These are phyloP conservation scores for Cuculus canorus DNA, from an alignment of 2,797 vertebrate species.

Conservation along the genomic window DNA sequence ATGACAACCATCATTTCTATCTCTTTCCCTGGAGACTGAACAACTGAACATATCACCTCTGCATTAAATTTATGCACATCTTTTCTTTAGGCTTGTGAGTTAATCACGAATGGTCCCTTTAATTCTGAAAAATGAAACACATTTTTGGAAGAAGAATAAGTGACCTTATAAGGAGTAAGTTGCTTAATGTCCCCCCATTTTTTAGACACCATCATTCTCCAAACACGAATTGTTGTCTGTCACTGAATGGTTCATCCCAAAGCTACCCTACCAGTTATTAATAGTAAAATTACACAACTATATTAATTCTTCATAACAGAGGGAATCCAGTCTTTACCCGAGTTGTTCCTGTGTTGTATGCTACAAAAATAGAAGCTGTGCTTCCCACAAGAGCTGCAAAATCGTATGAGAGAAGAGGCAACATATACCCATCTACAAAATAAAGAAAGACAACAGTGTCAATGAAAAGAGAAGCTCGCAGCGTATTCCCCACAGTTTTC, in stretches of 20 bases:
- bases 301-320: not conserved
- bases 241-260: not conserved
- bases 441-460: not conserved
- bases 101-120: conserved; percentile 34
- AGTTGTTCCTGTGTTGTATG: not conserved
- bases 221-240: not conserved
- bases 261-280: not conserved
- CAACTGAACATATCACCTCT: conserved; percentile 17
- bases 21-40: conserved; percentile 42
- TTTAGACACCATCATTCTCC: not conserved
- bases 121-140: conserved; percentile 22
- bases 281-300: not conserved
- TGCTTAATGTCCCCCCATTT: not conserved
- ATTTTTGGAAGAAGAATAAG: not conserved
- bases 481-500: not conserved
- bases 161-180: no score
- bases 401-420: not conserved
- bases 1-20: conserved; percentile 67
- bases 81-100: conserved; percentile 44
- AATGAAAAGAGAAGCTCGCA: not conserved
- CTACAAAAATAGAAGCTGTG: not conserved
- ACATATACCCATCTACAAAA: not conserved
- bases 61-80: conserved; percentile 52
- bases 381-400: not conserved
- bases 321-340: not conserved